Evolutionary conservation across 2,888 invertebrate species (phyloP).

Genomic region (Ceraclea dissimilis): DNA sequence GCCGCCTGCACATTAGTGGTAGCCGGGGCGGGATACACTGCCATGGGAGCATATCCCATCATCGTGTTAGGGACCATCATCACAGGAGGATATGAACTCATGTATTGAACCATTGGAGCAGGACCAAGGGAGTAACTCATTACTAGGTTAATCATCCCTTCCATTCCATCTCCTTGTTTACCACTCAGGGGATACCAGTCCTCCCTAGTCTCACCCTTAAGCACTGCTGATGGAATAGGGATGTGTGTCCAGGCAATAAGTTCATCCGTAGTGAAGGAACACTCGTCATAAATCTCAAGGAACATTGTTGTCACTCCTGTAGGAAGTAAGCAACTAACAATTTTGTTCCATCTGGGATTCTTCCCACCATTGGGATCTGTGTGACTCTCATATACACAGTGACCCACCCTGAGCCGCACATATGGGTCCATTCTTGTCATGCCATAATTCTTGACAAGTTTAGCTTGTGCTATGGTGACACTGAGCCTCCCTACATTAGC

Average conservation of each 20-base stretch:
- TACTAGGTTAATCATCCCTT: constrained; percentile 89
- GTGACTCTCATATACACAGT: constrained; percentile 92
- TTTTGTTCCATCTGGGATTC: constrained; percentile 93
- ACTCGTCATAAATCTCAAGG: constrained; percentile 94
- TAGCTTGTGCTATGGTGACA: constrained; percentile 84
- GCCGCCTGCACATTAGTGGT: constrained; percentile 33
- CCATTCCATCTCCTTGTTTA: constrained; percentile 89
- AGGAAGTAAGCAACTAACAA: constrained; percentile 82
- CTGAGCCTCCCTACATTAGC: constrained; percentile 61
- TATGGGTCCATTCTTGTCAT: constrained; percentile 95
- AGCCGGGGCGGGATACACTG: constrained; percentile 31
- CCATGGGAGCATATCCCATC: constrained; percentile 41
- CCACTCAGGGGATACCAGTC: constrained; percentile 93
- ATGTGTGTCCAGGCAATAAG: constrained; percentile 91
- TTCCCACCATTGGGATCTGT: constrained; percentile 93
- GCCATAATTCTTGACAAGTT: constrained; percentile 87
- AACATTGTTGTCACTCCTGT: constrained; percentile 83
- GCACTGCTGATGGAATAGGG: constrained; percentile 74
- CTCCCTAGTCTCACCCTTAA: constrained; percentile 84
- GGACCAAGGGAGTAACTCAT: constrained; percentile 60
- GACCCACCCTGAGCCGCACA: constrained; percentile 84
- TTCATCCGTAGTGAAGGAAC: constrained; percentile 94
- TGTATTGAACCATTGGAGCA: constrained; percentile 42
- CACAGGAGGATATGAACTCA: constrained; percentile 50
- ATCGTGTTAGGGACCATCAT: constrained; percentile 63